Percentiles rank a stretch among this genome's conserved stretches.
These are phyloP conservation scores for Epirrhoe alternata DNA, from an alignment of 2,888 invertebrate species.

Conservation along the genomic window DNA sequence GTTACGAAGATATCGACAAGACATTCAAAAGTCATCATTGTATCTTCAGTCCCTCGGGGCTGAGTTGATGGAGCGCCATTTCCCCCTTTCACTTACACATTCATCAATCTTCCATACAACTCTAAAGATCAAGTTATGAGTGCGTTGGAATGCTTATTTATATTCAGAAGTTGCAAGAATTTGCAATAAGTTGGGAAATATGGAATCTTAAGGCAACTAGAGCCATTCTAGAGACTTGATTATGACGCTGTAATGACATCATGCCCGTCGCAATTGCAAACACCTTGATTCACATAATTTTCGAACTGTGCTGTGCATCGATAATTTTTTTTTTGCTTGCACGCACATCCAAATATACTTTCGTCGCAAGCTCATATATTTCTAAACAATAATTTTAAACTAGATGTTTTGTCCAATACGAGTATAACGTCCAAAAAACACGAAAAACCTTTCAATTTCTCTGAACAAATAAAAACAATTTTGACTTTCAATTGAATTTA, in stretches of 20 bases:
- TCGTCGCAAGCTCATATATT: too few species aligned
- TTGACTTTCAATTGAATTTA: not conserved
- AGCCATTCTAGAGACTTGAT: not conserved
- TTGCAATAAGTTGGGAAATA: constrained; percentile 19
- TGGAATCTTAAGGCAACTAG: not conserved
- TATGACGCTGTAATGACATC: not conserved
- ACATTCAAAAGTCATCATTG: constrained; percentile 38
- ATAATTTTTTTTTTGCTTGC: not conserved
- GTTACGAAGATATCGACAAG: constrained; percentile 19
- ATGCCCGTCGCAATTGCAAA: not conserved
- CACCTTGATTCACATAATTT: too few species aligned
- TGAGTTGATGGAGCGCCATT: constrained; percentile 42
- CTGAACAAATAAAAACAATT: not conserved
- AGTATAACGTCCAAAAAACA: not conserved
- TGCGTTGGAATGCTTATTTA: constrained; percentile 10
- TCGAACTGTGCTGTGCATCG: too few species aligned
- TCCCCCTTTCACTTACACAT: constrained; percentile 47
- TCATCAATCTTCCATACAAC: constrained; percentile 44
- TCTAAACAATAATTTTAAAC: too few species aligned
- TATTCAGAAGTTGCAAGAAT: constrained; percentile 18
- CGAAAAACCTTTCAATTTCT: not conserved
- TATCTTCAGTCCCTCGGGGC: constrained; percentile 40
- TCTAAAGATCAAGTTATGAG: constrained; percentile 31
- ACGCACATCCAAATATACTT: not conserved
- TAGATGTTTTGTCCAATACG: not conserved